Base-by-base conservation (phyloP, 2,888 invertebrate genomes). In the Lissocephala sabroskyi region DNA sequence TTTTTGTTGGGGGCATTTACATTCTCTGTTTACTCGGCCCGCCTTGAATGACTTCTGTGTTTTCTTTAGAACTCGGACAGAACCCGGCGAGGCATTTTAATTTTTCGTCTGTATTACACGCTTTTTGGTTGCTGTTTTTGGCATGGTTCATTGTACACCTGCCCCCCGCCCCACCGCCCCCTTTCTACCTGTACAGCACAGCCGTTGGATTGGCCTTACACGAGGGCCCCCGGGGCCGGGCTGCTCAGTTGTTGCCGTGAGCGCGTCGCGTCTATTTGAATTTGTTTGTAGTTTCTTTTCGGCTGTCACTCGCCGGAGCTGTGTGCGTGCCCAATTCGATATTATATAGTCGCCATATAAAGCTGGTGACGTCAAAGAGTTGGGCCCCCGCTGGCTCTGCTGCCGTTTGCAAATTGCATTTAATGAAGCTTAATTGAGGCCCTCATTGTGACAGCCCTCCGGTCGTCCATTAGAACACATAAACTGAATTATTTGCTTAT, bases 101-200 rank as follows among this genome's bases (percentile, higher is more conserved):
- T 65, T 56, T n/a, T n/a, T n/a, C n/a, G n/a, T n/a, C n/a, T n/a
- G n/a, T 52, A 67, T 64, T 61, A 58, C 61, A 9, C 13, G 14
- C 43, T 33, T 51, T 60, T 51, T 41, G 16, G 1, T 13, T 47
- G 49, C 19, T 47, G 28, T 49, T 70, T 71, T 71, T 71, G 59
- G 62, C 78, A 77, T 62, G 77, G 71, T 71, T 77, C 71, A 71
- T 71, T 71, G 71, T 71, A 74, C 71, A 66, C 32, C 32, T 11
- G 32, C 10, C 32, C 23, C n/a, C n/a, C n/a, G n/a, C n/a, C n/a
- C n/a, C 7, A 3, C 7, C 7, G 23, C 23, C 23, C 23, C 3
- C 3, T 23, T 23, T 23, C 23, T 26, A n/a, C n/a, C n/a, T 59
- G 48, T 63, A 64, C 61, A 56, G 49, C 50, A 52, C 49, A 30